Evolutionary conservation across 2,888 invertebrate species (phyloP).

Genomic region (Drosophila villosipedis): DNA sequence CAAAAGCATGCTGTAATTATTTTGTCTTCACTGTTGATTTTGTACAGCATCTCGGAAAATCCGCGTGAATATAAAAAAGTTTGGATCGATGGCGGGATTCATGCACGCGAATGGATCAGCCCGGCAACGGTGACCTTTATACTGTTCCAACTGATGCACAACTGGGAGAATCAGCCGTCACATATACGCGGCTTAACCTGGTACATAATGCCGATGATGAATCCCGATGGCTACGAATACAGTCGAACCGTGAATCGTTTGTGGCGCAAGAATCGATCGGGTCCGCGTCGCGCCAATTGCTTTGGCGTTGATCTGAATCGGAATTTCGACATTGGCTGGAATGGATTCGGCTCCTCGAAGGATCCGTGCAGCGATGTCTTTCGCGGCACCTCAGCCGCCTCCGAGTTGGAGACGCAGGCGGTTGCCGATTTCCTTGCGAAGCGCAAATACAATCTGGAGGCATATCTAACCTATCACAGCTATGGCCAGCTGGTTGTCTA

Average conservation of each 20-base stretch:
- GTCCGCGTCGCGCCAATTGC: conserved; percentile 86
- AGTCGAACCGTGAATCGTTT: conserved; percentile 91
- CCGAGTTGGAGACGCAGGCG: conserved; percentile 93
- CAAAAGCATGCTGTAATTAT: conserved; percentile 20
- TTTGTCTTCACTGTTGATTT: neutral
- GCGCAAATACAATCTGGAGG: conserved; percentile 87
- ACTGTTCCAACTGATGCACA: conserved; percentile 89
- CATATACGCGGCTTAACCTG: conserved; percentile 92
- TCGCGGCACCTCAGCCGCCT: conserved; percentile 91
- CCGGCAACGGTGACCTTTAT: conserved; percentile 92
- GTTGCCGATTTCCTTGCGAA: conserved; percentile 86
- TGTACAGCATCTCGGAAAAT: conserved; percentile 88
- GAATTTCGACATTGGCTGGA: conserved; percentile 95
- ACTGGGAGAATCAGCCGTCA: conserved; percentile 88
- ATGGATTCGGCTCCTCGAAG: conserved; percentile 88
- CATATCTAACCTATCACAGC: conserved; percentile 92
- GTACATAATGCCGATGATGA: conserved; percentile 91
- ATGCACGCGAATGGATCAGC: conserved; percentile 96
- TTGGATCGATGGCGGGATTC: conserved; percentile 93
- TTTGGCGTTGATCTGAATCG: conserved; percentile 93
- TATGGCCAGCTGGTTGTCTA: conserved; percentile 86
- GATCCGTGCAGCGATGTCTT: conserved; percentile 92
- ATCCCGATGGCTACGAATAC: conserved; percentile 95
- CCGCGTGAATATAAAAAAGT: conserved; percentile 88
- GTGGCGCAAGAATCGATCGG: conserved; percentile 92